Evolutionary conservation across 2,888 invertebrate genomes (phyloP), one percentile per base, ranked within the genome.

Genomic region (Aphrophora alni): DNA sequence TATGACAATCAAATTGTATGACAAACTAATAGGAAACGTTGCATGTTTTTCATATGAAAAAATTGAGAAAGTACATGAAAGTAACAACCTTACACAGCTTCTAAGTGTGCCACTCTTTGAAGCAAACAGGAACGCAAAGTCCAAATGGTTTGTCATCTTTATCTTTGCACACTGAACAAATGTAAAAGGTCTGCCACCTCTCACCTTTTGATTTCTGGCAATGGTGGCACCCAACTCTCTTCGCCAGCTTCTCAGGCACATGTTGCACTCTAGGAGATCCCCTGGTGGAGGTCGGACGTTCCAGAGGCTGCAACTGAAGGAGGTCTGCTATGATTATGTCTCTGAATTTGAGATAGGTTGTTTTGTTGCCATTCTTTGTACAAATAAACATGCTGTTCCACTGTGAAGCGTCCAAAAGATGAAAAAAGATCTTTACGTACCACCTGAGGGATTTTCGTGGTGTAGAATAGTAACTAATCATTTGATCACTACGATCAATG

Each of bases 281-380:
- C n/a, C n/a, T n/a, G n/a, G n/a, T n/a, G 4, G 72, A 38, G 38
- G 38, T 26, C 5, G 73, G 73, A 28, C 38, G 28, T 33, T 28
- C 74, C 24, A 74, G 38, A 21, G 77, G 77, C 17, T 77, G 28
- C 24, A 28, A 17, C 24, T 70, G 28, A 24, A 77, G 14, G 38
- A 33, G 38, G 25, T 77, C 24, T 69, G 68, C 4, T 2, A 77
- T 77, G 17, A 77, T 77, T 24, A 70, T 25, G 38, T 69, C 77
- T 70, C 77, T 77, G 70, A 77, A 71, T 8, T 77, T 28, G 24
- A 77, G 77, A n/a, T 59, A 77, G 12, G 77, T 77, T 10, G 38
- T 33, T 33, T 77, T 77, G 21, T 33, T 38, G 38, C 68, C 33
- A n/a, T 38, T 24, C 38, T 71, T 70, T 77, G 77, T 1, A 77